Evolutionary conservation across 1,140 invertebrate genomes (phyloP), one percentile per base, ranked within the genome.

Genomic region (Coenobita brevimanus): DNA sequence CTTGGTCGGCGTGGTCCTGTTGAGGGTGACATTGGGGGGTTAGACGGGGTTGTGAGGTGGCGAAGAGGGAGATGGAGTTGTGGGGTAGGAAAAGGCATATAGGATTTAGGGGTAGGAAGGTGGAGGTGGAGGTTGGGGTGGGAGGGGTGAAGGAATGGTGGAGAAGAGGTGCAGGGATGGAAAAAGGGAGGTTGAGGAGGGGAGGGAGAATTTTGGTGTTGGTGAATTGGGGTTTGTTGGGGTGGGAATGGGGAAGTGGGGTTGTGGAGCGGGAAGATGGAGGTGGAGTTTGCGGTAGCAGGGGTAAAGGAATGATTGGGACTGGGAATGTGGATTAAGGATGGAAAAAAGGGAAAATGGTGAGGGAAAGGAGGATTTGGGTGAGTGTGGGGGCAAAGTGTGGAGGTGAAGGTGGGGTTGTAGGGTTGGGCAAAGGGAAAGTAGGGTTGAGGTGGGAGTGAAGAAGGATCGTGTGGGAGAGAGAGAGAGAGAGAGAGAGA

Each of bases 1-100:
- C 94, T 90, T 94, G 92, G 91, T 94, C 94, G 0, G 94, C 94
- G 89, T 94, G 94, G 88, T 94, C 94, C 94, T 94, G 46, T 50
- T 17, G 6, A 79, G 10, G 21, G 46, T 27, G 24, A 24, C 46
- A 13, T 24, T 2, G 75, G 86, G 38, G 64, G 78, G 69, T 43
- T 36, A 36, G 89, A 64, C 30, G 46, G 38, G 33, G 81, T 36
- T 71, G 10, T 54, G 24, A 0, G 50, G 82, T 0, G 36, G 33
- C 24, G 43, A 36, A 84, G 6, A 30, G 2, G 43, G 50, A 50
- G n/a, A 3, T 43, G 30, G 36, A 24, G 24, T 15, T 15, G 6
- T 54, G 60, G 54, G 50, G 27, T 13, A 3, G 0, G 36, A 30
- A 33, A 41, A 30, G 57, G 13, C 0, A 24, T 1, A 24, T 81